Conservation (phyloP, 2,797 vertebrate genomes). For the Bovichtus variegatus region DNA sequence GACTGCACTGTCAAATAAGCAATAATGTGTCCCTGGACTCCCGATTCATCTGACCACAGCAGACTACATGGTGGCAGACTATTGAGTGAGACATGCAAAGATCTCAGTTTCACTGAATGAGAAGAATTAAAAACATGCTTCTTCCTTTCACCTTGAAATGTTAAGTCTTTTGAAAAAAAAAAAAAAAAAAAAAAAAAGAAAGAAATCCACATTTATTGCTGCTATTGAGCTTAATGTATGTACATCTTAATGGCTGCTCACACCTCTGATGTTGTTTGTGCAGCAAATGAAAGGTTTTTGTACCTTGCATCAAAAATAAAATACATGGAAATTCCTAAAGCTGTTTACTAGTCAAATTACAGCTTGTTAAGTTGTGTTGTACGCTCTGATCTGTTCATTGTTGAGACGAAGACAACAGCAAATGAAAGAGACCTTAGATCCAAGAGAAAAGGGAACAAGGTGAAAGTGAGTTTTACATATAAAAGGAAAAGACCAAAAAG, state of each 20-base stretch:
- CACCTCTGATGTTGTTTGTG: conserved; percentile 73
- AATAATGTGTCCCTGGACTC: conserved; percentile 88
- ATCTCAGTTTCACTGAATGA: conserved; percentile 76
- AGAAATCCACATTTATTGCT: conserved; percentile 45
- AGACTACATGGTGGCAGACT: conserved; percentile 88
- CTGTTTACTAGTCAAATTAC: conserved; percentile 77
- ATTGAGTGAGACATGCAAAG: conserved; percentile 83
- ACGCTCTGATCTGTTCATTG: conserved; percentile 83
- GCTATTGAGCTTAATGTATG: conserved; percentile 75
- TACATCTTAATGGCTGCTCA: conserved; percentile 72
- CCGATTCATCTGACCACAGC: conserved; percentile 86
- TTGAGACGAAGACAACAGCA: conserved; percentile 72
- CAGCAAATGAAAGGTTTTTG: conserved; percentile 68
- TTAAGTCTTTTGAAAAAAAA: conserved; percentile 21
- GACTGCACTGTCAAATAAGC: conserved; percentile 87
- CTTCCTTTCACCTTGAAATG: conserved; percentile 78
- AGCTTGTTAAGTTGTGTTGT: conserved; percentile 74
- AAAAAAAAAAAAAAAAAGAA: conserved; percentile 17
- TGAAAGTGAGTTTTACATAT: conserved; percentile 85
- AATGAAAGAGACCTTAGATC: conserved; percentile 85
- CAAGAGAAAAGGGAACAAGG: conserved; percentile 81
- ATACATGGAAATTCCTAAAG: conserved; percentile 79
- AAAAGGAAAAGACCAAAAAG: conserved; percentile 85
- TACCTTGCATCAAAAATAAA: conserved; percentile 66
- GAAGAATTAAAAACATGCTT: conserved; percentile 62